phyloP scores from a whole-genome alignment of 2,888 invertebrate genomes.

The Aleiodes leptofemur region DNA sequence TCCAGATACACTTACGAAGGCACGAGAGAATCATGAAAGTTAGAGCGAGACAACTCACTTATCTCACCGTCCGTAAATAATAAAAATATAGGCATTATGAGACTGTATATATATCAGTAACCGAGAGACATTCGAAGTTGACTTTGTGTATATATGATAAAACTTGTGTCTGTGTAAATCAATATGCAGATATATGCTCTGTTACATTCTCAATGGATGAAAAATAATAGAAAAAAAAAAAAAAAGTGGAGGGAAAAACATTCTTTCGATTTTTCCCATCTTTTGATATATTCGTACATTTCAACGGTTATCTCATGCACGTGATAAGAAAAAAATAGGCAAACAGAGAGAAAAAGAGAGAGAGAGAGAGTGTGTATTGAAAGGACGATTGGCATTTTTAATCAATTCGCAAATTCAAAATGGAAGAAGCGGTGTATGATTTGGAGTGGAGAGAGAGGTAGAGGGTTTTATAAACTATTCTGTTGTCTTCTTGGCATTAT shows the following conservation, averaged over 20 bases:
- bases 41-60: constrained; percentile 63
- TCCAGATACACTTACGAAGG: constrained; percentile 3
- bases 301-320: constrained; percentile 28
- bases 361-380: neutral
- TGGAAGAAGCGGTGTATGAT: constrained; percentile 53
- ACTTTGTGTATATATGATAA: constrained; percentile 69
- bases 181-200: constrained; percentile 14
- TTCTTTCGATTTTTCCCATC: constrained; percentile 11
- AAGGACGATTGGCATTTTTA: neutral
- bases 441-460: neutral
- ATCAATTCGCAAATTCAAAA: constrained; percentile 36
- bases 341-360: neutral
- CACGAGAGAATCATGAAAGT: constrained; percentile 29
- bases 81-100: constrained; percentile 73
- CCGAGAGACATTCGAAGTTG: constrained; percentile 60
- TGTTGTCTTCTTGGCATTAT: constrained; percentile 75
- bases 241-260: constrained; percentile 24
- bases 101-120: constrained; percentile 70
- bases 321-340: neutral
- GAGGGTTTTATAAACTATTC: constrained; percentile 74
- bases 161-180: constrained; percentile 45
- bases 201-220: constrained; percentile 7
- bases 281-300: neutral
- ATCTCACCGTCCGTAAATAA: constrained; percentile 74
- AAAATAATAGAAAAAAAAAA: constrained; percentile 1